Evolutionary conservation across 2,113 vertebrate genomes (phyloP).

Genomic region (Trochalopteron elliotii): DNA sequence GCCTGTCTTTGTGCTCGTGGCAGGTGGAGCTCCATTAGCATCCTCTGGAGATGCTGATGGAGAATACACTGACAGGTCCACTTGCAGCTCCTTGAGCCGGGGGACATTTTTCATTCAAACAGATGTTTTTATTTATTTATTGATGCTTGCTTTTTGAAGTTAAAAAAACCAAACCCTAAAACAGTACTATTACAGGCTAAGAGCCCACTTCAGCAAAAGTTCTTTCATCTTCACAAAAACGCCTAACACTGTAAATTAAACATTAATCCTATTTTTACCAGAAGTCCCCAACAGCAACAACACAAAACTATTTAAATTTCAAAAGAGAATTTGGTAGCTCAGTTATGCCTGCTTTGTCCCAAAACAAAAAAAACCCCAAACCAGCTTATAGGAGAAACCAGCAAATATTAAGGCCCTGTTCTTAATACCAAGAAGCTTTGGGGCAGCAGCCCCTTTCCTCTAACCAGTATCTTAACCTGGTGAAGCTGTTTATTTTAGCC

Average conservation of each 20-base stretch:
- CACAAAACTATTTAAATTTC: neutral
- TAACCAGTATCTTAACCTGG: neutral
- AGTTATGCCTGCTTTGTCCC: neutral
- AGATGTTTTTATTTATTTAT: neutral
- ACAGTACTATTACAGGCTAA: neutral
- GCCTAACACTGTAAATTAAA: slow-evolving; percentile 41
- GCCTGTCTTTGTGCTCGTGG: neutral
- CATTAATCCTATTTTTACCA: slow-evolving; percentile 49
- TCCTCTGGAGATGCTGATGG: neutral
- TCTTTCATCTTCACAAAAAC: slow-evolving; percentile 42
- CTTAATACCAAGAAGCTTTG: neutral
- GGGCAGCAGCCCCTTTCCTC: neutral
- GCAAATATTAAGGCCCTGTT: neutral
- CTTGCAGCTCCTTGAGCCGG: neutral
- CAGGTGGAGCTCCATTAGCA: neutral
- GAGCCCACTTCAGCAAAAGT: neutral
- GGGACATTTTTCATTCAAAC: neutral
- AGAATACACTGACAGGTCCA: neutral
- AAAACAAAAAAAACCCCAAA: neutral
- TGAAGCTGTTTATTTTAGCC: neutral
- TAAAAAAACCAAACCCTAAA: neutral
- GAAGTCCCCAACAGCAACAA: slow-evolving; percentile 7
- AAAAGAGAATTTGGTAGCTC: neutral
- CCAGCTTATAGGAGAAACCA: neutral
- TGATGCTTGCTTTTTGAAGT: slow-evolving; percentile 41